Base-by-base conservation (phyloP, 1,140 invertebrate genomes). In the Bombus consobrinus region DNA sequence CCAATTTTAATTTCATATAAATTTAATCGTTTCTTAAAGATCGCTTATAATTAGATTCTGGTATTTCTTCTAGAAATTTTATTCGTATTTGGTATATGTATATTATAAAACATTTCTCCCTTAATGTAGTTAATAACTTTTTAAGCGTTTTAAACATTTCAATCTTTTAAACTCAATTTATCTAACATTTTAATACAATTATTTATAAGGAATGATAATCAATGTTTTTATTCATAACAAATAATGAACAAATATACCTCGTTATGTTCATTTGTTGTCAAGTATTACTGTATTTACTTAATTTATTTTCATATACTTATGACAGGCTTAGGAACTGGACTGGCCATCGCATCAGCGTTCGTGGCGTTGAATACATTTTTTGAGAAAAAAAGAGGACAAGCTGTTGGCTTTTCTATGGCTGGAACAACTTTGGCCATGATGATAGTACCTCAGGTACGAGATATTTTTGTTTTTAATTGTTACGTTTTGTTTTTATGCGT, bases 351-450 rank as follows among this genome's bases (percentile, higher is more conserved):
- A 32, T 96, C 97, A 15, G 96, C 97, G 0, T 97, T 97, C 90
- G 97, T 97, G 28, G 97, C 97, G 0, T 91, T 97, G 1, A 97
- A 97, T 91, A 96, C 97, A 89, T 98, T 97, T 91, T 98, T 98
- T 88, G 95, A 96, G 37, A 96, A 97, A 92, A 96, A 96, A 90
- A 96, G 97, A 25, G 97, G 97, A 12, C 97, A 97, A 93, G 97
- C 97, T 1, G 97, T 97, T 5, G 97, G 97, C 0, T 94, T 97
- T 34, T 97, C 97, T 0, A 96, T 97, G 96, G 97, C 97, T 9
- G 97, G 97, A 0, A 97, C 97, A 1, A 97, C 97, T 5, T 95
- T 97, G 77, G 97, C 97, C 2, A 96, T 97, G 94, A 96, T 98
- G 96, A 94, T 97, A 13, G 97, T 98, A 96, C 97, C 97, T 28